Base-by-base conservation (phyloP, 92 coral and sea anemone species). In the Porites lobata region DNA sequence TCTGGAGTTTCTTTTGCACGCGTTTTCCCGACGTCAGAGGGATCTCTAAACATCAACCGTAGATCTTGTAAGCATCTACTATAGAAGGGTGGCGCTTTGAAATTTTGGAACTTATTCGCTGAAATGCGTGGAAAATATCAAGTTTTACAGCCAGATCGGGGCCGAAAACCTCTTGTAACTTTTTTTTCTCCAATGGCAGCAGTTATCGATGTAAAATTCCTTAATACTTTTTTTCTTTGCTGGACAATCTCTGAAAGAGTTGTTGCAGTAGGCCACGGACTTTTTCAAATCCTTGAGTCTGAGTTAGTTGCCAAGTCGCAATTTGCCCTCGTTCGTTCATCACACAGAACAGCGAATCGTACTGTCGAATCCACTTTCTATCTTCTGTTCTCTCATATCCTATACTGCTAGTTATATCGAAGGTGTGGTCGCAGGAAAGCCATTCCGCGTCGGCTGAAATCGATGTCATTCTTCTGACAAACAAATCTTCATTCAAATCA, bases 341-440 rank as follows among this genome's bases (percentile, higher is more conserved):
- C 6, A 90, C 87, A 26, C 87, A 79, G 73, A 93, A 77, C 9
- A 93, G 52, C 9, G 85, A 65, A 20, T 79, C 81, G 70, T 43
- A 89, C 65, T 90, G 96, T 72, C 72, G 77, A 14, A 70, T 76
- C 96, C 93, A 93, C 66, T 82, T 71, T n/a, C 67, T 63, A 53
- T 90, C 96, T 68, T 79, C 81, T 52, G 64, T 47, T 59, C 83
- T 65, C 56, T 90, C 73, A 26, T 80, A 72, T 32, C 93, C 95
- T 73, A 92, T 77, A 43, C 77, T 92, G 21, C 72, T 69, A 3
- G 90, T 76, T 12, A 79, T 72, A 68, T 89, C 82, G 59, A 92
- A 92, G 43, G 95, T 89, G 61, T 92, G 93, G 61, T 92, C 92
- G 54, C 86, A 89, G 52, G 79, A 84, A 20, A 92, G 79, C 92